phyloP scores from a whole-genome alignment of 2,888 invertebrate species.

The Pilophorus perplexus region DNA sequence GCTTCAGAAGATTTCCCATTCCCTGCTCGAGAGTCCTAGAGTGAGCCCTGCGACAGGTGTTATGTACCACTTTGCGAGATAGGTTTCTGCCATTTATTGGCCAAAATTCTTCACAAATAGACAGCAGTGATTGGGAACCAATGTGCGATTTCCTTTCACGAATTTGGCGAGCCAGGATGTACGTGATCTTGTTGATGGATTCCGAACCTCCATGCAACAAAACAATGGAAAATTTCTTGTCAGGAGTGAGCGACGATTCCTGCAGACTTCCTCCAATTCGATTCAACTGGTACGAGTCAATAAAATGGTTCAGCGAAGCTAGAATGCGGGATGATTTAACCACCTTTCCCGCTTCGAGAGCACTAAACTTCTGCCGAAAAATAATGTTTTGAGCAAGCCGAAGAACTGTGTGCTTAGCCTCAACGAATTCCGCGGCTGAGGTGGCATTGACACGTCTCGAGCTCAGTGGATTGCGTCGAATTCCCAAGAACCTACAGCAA shows the following conservation, averaged over 20 bases:
- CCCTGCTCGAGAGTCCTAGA: constrained; percentile 38
- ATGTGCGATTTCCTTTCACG: constrained; percentile 43
- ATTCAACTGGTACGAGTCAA: background rate
- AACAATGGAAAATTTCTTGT: constrained; percentile 6
- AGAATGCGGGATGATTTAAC: constrained; percentile 5
- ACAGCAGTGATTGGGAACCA: constrained; percentile 46
- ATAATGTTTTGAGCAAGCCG: background rate
- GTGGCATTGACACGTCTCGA: constrained; percentile 1
- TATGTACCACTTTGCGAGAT: constrained; percentile 42
- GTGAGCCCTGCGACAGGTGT: constrained; percentile 34
- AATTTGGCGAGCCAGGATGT: constrained; percentile 17
- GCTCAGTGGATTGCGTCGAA: background rate
- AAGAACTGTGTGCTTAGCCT: background rate
- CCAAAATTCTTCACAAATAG: constrained; percentile 47
- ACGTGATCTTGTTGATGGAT: background rate
- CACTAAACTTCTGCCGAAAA: constrained; percentile 1
- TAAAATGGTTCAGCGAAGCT: background rate
- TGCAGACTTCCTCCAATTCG: constrained; percentile 6
- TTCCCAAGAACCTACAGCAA: background rate
- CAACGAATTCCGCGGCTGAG: constrained; percentile 1
- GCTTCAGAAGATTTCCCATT: constrained; percentile 49
- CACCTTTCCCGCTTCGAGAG: background rate
- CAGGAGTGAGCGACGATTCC: background rate
- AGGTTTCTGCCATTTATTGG: constrained; percentile 46
- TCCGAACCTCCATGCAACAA: background rate